Percentiles rank a stretch among this genome's conserved stretches.
Evolutionary conservation across 2,888 invertebrate species (phyloP).

Genomic region (Rotaria magnacalcarata): DNA sequence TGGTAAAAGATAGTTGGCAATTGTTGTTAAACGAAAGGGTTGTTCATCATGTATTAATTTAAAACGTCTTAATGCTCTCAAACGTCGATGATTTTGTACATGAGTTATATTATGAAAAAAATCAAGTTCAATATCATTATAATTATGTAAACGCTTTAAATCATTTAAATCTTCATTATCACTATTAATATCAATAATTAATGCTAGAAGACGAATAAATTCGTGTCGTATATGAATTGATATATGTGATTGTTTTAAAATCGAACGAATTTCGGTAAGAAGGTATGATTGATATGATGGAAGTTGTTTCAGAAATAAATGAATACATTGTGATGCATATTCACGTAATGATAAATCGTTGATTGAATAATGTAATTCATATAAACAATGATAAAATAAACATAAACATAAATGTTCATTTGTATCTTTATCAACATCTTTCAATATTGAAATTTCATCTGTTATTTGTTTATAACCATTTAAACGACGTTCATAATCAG

Average conservation of each 20-base stretch:
- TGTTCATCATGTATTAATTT: slow-evolving; percentile 45
- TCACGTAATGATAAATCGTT: slow-evolving; percentile 2
- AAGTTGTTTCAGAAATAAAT: not conserved
- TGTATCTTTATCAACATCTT: too few species aligned
- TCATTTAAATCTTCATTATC: slow-evolving; percentile 27
- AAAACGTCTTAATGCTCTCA: slow-evolving; percentile 72
- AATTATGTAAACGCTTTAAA: slow-evolving; percentile 33
- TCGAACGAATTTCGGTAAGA: not conserved
- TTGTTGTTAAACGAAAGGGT: not conserved
- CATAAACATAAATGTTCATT: not conserved
- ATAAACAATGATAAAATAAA: slow-evolving; percentile 23
- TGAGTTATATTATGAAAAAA: slow-evolving; percentile 90
- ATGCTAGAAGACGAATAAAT: not conserved
- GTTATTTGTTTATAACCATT: slow-evolving; percentile 70
- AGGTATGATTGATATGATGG: not conserved
- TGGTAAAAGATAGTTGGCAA: not conserved
- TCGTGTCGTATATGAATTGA: not conserved
- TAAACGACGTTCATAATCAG: slow-evolving; percentile 77
- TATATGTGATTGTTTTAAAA: not conserved
- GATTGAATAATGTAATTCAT: slow-evolving; percentile 20
- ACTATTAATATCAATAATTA: not conserved
- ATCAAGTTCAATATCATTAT: slow-evolving; percentile 75
- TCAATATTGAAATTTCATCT: not conserved
- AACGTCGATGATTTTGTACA: slow-evolving; percentile 75
- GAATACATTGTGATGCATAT: slow-evolving; percentile 7